These are phyloP conservation scores for Microtus oregoni DNA, from an alignment of 2,113 vertebrate genomes.

Conservation along the genomic window DNA sequence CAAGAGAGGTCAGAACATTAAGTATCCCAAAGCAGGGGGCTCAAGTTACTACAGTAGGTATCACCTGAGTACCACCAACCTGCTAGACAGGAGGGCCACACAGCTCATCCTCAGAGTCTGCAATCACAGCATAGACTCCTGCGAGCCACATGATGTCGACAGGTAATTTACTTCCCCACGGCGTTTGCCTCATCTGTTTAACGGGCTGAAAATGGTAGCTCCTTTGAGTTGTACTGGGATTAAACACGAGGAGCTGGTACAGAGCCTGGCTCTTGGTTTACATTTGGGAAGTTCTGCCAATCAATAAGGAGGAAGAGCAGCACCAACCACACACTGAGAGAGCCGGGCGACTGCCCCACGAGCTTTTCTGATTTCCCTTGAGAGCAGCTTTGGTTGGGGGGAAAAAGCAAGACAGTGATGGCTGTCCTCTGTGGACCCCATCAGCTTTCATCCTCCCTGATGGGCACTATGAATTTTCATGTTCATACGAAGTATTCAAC, in stretches of 20 bases:
- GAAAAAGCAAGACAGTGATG: background rate
- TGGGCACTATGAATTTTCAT: constrained; percentile 42
- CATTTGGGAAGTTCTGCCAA: background rate
- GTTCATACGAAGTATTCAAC: background rate
- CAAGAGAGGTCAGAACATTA: background rate
- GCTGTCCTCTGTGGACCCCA: background rate
- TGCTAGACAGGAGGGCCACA: background rate
- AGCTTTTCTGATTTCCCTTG: background rate
- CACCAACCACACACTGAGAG: background rate
- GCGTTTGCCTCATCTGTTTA: background rate
- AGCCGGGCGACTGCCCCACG: background rate
- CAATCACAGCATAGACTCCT: background rate
- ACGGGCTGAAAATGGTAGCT: background rate
- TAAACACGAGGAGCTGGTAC: background rate
- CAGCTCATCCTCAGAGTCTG: background rate
- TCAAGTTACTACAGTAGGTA: background rate
- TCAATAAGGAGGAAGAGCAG: background rate
- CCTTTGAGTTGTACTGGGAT: background rate
- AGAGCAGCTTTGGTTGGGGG: background rate
- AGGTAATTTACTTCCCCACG: background rate
- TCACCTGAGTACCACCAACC: background rate
- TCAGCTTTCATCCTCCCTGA: background rate
- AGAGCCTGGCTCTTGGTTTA: background rate
- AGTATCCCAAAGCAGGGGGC: background rate
- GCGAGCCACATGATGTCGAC: background rate